phyloP scores from a whole-genome alignment of 2,888 invertebrate species.

The Rugalucina vietnamica region DNA sequence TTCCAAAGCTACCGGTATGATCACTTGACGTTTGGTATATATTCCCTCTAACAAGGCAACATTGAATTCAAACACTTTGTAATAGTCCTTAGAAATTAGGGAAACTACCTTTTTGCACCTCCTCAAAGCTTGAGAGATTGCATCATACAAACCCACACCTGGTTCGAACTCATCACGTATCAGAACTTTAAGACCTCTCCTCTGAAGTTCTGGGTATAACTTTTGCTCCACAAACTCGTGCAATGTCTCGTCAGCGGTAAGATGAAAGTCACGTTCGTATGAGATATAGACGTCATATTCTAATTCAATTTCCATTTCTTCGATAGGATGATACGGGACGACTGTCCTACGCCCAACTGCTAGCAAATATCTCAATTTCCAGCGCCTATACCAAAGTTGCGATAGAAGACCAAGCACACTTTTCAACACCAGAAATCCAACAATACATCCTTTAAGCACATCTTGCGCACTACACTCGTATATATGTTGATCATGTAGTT shows the following conservation, averaged over 20 bases:
- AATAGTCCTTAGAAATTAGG: background rate
- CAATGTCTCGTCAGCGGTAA: no score
- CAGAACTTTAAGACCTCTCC: background rate
- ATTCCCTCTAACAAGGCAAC: background rate
- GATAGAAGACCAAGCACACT: background rate
- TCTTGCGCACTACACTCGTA: background rate
- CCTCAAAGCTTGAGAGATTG: background rate
- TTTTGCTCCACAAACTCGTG: background rate
- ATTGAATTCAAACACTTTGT: background rate
- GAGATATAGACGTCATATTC: background rate
- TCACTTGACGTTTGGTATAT: background rate
- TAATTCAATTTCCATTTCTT: background rate
- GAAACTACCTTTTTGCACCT: background rate
- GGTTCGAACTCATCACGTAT: background rate
- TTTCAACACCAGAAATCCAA: background rate
- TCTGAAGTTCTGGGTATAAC: background rate
- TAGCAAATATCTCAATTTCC: background rate
- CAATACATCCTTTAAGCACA: background rate
- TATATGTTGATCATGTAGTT: background rate
- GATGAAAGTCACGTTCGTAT: background rate
- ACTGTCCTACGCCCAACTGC: background rate
- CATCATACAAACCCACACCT: background rate
- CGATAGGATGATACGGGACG: background rate
- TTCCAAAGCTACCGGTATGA: background rate
- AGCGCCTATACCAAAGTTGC: background rate